A percentile compares a stretch with the other conserved stretches of the same genome.
These are phyloP conservation scores for Erythrolamprus reginae DNA, from an alignment of 2,113 vertebrate species.

Conservation along the genomic window DNA sequence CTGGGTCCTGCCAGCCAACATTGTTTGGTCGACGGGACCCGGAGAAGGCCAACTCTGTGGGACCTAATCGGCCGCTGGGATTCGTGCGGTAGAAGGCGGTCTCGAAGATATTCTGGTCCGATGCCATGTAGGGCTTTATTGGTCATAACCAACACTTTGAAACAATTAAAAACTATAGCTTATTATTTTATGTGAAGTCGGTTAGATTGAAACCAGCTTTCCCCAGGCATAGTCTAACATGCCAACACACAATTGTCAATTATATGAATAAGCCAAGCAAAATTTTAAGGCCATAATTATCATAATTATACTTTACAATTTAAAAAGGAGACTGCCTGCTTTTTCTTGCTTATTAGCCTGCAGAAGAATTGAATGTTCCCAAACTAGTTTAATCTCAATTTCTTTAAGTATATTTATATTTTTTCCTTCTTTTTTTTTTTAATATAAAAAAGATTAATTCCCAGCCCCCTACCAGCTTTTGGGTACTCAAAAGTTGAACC, in stretches of 20 bases:
- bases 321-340: not conserved
- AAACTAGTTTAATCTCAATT: not conserved
- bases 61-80: too few species aligned
- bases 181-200: not conserved
- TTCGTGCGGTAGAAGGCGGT: too few species aligned
- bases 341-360: not conserved
- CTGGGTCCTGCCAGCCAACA: too few species aligned
- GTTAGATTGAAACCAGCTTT: not conserved
- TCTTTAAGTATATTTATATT: not conserved
- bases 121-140: too few species aligned
- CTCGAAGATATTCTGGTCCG: too few species aligned
- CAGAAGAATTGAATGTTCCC: not conserved
- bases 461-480: not conserved
- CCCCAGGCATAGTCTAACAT: not conserved
- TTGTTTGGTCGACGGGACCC: too few species aligned
- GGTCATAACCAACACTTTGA: too few species aligned
- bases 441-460: not conserved
- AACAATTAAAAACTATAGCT: too few species aligned
- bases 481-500: not conserved
- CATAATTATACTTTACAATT: not conserved
- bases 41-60: too few species aligned
- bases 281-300: not conserved
- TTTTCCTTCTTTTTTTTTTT: not conserved
- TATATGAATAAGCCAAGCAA: not conserved
- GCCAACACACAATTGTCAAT: not conserved